Conservation (phyloP, 2,113 vertebrate genomes). For the Nothobranchius kuhntae region DNA sequence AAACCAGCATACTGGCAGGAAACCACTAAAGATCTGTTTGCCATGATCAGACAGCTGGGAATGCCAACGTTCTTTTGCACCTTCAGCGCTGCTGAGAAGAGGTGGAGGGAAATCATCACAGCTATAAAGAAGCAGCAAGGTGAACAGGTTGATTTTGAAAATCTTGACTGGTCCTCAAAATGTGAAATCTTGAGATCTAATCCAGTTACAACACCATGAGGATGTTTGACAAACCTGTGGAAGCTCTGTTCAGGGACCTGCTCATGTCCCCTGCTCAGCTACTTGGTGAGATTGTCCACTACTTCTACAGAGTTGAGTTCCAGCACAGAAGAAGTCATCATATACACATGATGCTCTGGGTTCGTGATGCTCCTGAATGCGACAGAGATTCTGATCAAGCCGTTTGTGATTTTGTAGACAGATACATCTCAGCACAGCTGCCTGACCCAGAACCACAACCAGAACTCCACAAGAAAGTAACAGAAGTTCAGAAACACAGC, state of each 20-base stretch:
- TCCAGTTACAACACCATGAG: slow-evolving; percentile 15
- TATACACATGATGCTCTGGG: background rate
- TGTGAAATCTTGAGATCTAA: slow-evolving; percentile 28
- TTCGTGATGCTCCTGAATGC: too few species aligned
- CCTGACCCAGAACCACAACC: slow-evolving; percentile 28
- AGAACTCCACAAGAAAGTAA: slow-evolving; percentile 39
- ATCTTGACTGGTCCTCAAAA: slow-evolving; percentile 8
- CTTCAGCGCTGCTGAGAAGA: slow-evolving; percentile 8
- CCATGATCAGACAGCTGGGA: slow-evolving; percentile 2
- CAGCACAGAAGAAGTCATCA: slow-evolving; percentile 14
- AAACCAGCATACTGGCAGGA: slow-evolving; percentile 7
- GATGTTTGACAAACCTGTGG: slow-evolving; percentile 33
- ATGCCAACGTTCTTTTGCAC: slow-evolving; percentile 4
- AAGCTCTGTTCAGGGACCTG: slow-evolving; percentile 3
- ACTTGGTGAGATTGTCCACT: background rate
- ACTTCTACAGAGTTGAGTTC: slow-evolving; percentile 8
- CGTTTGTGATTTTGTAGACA: background rate
- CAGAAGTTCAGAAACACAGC: slow-evolving; percentile 46
- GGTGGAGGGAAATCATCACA: slow-evolving; percentile 5
- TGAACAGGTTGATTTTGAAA: slow-evolving; percentile 10
- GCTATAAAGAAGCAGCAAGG: slow-evolving; percentile 9
- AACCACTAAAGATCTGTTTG: background rate
- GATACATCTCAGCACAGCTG: slow-evolving; percentile 28
- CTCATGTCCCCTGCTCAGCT: background rate
- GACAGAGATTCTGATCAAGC: background rate